phyloP scores from a whole-genome alignment of 1,140 invertebrate species.

The Pseudomyrmex sp. region DNA sequence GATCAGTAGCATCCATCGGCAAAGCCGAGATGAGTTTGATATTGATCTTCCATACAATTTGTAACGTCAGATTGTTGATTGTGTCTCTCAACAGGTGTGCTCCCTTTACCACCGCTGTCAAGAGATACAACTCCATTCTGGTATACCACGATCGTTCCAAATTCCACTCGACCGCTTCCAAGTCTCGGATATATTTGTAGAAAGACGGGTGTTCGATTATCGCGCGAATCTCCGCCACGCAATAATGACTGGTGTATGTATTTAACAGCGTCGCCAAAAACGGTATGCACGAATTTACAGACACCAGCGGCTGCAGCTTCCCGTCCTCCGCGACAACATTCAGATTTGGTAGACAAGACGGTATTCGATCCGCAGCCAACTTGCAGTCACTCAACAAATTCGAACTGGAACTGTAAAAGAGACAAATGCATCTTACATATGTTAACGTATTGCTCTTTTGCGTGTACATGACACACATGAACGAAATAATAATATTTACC shows the following conservation, averaged over 20 bases:
- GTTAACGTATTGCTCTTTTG: conserved; percentile 9
- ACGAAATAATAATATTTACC: conserved; percentile 67
- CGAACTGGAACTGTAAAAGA: conserved; percentile 75
- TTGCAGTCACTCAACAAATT: conserved; percentile 78
- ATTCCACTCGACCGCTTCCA: conserved; percentile 76
- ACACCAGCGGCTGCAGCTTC: conserved; percentile 78
- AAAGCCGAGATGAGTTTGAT: conserved; percentile 81
- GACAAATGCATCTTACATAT: background rate
- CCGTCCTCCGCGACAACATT: conserved; percentile 77
- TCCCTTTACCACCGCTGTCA: conserved; percentile 73
- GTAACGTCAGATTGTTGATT: conserved; percentile 53
- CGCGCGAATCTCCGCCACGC: conserved; percentile 61
- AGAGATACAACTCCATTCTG: conserved; percentile 77
- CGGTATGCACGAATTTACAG: conserved; percentile 73
- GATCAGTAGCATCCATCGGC: conserved; percentile 72
- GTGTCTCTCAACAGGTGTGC: conserved; percentile 29
- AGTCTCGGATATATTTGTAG: conserved; percentile 74
- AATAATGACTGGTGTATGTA: conserved; percentile 48
- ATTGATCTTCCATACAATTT: conserved; percentile 78
- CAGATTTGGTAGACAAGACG: conserved; percentile 78
- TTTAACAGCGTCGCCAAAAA: conserved; percentile 75
- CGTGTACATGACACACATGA: background rate
- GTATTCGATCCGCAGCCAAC: conserved; percentile 72
- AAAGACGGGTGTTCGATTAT: conserved; percentile 72
- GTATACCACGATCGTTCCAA: conserved; percentile 82